phyloP scores from a whole-genome alignment of 2,888 invertebrate species.

The Trachelus tabidus region DNA sequence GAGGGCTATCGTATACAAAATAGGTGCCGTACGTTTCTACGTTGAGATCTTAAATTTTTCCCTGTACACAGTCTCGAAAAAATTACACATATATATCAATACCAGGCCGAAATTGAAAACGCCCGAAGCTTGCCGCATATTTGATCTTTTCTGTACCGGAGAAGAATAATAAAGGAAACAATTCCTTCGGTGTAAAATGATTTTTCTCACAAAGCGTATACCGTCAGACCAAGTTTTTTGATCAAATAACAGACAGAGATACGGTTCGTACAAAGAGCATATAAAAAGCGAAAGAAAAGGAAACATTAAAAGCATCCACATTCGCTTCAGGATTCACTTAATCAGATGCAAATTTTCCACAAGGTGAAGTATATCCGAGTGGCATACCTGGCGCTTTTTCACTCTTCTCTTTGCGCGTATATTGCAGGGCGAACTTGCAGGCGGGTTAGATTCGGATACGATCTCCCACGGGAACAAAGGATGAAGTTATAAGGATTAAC shows the following conservation, averaged over 20 bases:
- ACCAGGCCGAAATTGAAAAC: neutral
- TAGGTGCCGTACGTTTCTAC: neutral
- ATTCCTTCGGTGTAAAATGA: neutral
- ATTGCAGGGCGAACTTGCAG: neutral
- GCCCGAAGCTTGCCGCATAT: neutral
- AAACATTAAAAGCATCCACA: neutral
- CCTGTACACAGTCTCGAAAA: neutral
- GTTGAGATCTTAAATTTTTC: neutral
- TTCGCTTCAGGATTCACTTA: neutral
- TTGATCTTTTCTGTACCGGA: neutral
- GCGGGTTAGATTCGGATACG: neutral
- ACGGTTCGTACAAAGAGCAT: neutral
- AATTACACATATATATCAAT: neutral
- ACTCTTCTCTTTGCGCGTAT: neutral
- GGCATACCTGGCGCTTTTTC: neutral
- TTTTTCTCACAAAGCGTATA: neutral
- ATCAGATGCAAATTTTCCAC: slow-evolving; percentile 15
- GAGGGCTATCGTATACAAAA: neutral
- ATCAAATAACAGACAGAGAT: neutral
- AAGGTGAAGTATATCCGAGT: neutral
- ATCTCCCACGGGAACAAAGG: slow-evolving; percentile 5
- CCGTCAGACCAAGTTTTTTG: neutral
- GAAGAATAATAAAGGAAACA: neutral
- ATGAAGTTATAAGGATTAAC: slow-evolving; percentile 15
- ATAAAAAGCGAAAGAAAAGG: neutral